Evolutionary conservation across 2,888 invertebrate species (phyloP), one percentile per base, ranked within the genome.

Genomic region (Nasonia oneida): DNA sequence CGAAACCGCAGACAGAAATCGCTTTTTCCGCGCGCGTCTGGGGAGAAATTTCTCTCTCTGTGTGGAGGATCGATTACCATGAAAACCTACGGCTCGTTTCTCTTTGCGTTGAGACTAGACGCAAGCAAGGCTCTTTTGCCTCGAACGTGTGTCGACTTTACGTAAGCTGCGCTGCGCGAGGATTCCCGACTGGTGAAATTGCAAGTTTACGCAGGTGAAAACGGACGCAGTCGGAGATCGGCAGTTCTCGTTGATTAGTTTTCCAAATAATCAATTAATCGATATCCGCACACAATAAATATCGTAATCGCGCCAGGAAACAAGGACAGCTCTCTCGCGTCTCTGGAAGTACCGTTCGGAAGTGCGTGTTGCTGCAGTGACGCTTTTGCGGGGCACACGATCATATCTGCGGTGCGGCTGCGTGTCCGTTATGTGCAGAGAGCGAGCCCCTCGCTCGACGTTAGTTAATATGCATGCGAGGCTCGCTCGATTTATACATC

Each of bases 391-490:
- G 29, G n/a, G 57, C 18, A n/a, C 67, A n/a, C 61, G 78, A 78
- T 78, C 78, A 78, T 78, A 78, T 78, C 78, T 78, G 47, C 42
- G 42, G 39, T 23, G 42, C 64, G 47, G 47, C 29, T 29, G 29
- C 29, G 29, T 5, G 53, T 53, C 76, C 76, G 76, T 57, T 76
- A 76, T 37, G 39, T 4, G 57, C 57, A 10, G 42, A 47, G 47
- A 23, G 18, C 18, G 47, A 61, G 18, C 37, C 15, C 42, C 8
- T 39, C 42, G 42, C 8, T 39, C 42, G 42, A 57, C 61, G 77
- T 61, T 61, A 61, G 77, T 77, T 61, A 61, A 61, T 76, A 77
- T 77, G 77, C 61, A 61, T 61, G 3, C 15, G 77, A 61, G 61
- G 61, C 61, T 61, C 29, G 1, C 37, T 77, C 77, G 61, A 77